A percentile compares a stretch with the other conserved stretches of the same genome.
These are phyloP conservation scores for Emydoidea blandingii DNA, from an alignment of 2,797 vertebrate species.

Conservation along the genomic window DNA sequence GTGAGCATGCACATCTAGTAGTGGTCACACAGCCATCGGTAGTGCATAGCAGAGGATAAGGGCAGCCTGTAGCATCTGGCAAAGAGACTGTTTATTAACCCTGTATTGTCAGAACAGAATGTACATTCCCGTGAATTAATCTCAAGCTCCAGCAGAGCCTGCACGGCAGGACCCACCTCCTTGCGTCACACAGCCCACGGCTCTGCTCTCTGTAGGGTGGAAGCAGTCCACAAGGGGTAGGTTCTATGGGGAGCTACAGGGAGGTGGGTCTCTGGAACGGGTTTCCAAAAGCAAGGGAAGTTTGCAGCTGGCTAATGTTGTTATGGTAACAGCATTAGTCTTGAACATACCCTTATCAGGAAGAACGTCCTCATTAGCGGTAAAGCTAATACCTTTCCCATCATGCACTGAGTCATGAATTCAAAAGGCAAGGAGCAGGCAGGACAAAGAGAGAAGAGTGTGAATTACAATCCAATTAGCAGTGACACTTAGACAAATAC, in stretches of 20 bases:
- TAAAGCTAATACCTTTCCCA: slow-evolving; percentile 97
- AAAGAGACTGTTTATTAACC: neutral
- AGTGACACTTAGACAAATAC: slow-evolving; percentile 34
- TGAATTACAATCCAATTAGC: slow-evolving; percentile 60
- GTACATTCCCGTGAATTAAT: neutral
- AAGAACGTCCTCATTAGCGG: slow-evolving; percentile 93
- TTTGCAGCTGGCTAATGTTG: slow-evolving; percentile 48
- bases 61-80: neutral
- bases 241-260: slow-evolving; percentile 6
- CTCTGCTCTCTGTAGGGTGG: neutral
- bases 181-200: neutral
- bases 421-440: slow-evolving; percentile 83
- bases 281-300: slow-evolving; percentile 57
- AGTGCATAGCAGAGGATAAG: neutral
- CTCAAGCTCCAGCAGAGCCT: slow-evolving; percentile 22
- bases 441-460: slow-evolving; percentile 81
- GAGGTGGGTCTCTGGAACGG: neutral
- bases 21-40: neutral
- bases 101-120: neutral
- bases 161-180: slow-evolving; percentile 12
- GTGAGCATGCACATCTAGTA: slow-evolving; percentile 5
- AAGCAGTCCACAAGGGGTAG: neutral
- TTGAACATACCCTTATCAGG: slow-evolving; percentile 94
- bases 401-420: slow-evolving; percentile 91
- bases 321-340: slow-evolving; percentile 66